These are phyloP conservation scores for Ptychochromis oligacanthus DNA, from an alignment of 2,113 vertebrate genomes.

Conservation along the genomic window DNA sequence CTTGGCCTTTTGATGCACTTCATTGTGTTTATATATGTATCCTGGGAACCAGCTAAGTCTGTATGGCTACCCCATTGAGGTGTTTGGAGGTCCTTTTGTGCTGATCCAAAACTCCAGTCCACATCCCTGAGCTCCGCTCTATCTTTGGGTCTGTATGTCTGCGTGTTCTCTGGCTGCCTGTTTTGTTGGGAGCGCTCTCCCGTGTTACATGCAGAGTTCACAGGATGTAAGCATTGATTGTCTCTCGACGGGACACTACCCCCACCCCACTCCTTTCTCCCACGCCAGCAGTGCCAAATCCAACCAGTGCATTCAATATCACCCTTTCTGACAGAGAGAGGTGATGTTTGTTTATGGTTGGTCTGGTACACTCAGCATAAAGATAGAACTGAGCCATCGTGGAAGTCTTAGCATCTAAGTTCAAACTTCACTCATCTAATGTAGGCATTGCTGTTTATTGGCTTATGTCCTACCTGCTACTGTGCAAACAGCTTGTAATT, in stretches of 20 bases:
- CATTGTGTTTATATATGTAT: constrained; percentile 33
- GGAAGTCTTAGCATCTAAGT: background rate
- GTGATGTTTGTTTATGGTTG: constrained; percentile 40
- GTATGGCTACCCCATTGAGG: constrained; percentile 59
- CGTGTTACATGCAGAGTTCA: constrained; percentile 73
- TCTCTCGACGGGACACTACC: constrained; percentile 77
- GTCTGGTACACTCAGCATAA: background rate
- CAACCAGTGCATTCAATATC: constrained; percentile 71
- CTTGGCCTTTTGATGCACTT: constrained; percentile 40
- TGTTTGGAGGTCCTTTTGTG: constrained; percentile 30
- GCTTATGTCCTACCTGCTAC: background rate
- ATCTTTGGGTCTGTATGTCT: constrained; percentile 5
- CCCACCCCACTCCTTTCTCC: constrained; percentile 45
- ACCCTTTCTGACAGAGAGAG: constrained; percentile 23
- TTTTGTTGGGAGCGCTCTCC: constrained; percentile 44
- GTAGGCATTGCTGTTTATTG: background rate
- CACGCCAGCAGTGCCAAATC: constrained; percentile 59
- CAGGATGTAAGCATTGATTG: constrained; percentile 82
- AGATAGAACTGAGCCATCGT: background rate
- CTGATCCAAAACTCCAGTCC: constrained; percentile 28
- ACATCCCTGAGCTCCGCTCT: constrained; percentile 22
- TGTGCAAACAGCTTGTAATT: background rate
- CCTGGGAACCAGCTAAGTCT: constrained; percentile 7
- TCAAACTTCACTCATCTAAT: background rate
- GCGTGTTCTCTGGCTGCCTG: constrained; percentile 22